phyloP scores from a whole-genome alignment of 37 sponge, comb jelly and placozoan species.

The Cliona cf. orientalis region DNA sequence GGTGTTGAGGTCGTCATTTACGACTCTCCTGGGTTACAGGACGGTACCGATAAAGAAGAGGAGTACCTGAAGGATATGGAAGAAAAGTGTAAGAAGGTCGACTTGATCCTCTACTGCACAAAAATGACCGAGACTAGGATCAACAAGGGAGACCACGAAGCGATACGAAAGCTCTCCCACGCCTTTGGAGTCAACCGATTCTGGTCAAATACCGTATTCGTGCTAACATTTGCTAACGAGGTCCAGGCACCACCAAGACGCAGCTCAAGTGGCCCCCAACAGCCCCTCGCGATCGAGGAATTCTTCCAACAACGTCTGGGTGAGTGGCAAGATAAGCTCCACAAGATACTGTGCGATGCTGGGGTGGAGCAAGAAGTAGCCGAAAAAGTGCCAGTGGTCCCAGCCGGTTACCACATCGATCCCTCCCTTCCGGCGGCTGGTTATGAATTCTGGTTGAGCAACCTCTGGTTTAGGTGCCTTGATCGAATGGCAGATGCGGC shows the following conservation, averaged over 20 bases:
- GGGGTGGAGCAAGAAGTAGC: background rate
- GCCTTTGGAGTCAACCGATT: background rate
- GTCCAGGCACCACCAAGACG: background rate
- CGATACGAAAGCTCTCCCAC: background rate
- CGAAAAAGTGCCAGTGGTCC: background rate
- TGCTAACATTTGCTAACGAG: constrained; percentile 23
- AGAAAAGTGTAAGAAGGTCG: background rate
- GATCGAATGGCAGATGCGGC: background rate
- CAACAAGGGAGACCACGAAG: background rate
- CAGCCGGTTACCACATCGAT: background rate
- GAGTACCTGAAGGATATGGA: background rate
- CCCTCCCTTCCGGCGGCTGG: background rate
- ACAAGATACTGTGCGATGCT: too few relatives aligned
- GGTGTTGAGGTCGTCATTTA: background rate
- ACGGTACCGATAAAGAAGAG: background rate
- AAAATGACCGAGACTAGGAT: constrained; percentile 24
- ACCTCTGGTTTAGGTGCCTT: background rate
- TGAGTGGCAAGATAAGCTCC: too few relatives aligned
- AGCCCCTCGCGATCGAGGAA: too few relatives aligned
- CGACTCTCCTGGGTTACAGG: background rate
- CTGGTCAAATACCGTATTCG: constrained; percentile 2
- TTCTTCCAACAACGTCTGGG: background rate
- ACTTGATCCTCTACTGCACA: constrained; percentile 4
- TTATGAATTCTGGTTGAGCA: background rate
- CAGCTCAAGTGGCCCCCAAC: too few relatives aligned